Conservation (phyloP, 1,140 invertebrate species). For the Drosophila obscura region DNA sequence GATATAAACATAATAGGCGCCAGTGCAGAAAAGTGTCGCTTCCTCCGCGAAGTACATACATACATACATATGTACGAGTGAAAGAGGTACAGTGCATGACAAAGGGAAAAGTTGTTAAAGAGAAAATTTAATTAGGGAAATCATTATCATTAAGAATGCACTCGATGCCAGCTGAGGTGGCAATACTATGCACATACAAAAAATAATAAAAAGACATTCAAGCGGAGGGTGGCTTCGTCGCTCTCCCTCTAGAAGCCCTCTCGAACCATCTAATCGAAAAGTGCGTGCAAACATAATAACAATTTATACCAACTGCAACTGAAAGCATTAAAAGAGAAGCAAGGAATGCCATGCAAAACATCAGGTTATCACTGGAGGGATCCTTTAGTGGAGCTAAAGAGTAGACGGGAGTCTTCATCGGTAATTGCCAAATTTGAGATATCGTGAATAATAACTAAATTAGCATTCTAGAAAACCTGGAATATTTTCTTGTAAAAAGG, state of each 20-base stretch:
- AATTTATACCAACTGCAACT: constrained; percentile 51
- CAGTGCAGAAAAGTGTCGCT: neutral
- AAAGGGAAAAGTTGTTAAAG: no score
- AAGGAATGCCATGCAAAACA: constrained; percentile 33
- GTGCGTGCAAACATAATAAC: constrained; percentile 61
- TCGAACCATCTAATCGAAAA: constrained; percentile 52
- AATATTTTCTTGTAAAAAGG: no score
- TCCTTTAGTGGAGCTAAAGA: no score
- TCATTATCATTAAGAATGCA: constrained; percentile 81
- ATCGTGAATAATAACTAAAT: no score
- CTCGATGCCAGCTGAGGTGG: constrained; percentile 54
- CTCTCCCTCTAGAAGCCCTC: constrained; percentile 4
- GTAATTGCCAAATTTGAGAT: no score
- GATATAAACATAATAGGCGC: constrained; percentile 21
- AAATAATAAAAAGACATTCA: constrained; percentile 15
- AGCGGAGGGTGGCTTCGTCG: neutral
- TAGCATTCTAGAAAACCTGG: no score
- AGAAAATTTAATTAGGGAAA: constrained; percentile 80
- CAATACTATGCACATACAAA: constrained; percentile 17
- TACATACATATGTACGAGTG: no score
- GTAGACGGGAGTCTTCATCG: no score
- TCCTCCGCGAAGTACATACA: neutral
- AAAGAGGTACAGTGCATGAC: no score
- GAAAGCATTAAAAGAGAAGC: constrained; percentile 35
- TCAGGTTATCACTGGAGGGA: constrained; percentile 50